Conservation (phyloP, 2,888 invertebrate species). For the Eutolmus rufibarbis region DNA sequence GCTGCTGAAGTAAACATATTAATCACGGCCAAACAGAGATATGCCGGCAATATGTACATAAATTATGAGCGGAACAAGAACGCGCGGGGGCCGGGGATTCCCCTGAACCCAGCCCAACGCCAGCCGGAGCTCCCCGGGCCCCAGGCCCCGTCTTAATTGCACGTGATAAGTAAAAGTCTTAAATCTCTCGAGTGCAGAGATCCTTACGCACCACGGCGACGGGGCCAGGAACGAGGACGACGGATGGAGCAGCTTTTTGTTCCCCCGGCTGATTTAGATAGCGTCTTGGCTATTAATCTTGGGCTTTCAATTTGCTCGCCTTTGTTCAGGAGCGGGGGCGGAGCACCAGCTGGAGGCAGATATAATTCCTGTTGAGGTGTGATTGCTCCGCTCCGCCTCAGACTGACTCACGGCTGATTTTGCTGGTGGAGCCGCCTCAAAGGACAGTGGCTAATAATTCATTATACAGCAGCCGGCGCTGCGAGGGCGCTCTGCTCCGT, state of each 20-base stretch:
- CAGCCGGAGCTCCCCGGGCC: not conserved
- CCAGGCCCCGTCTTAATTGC: conserved; percentile 13
- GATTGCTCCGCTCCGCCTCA: not conserved
- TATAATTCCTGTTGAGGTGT: conserved; percentile 12
- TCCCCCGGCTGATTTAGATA: conserved; percentile 30
- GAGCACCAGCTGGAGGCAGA: not conserved
- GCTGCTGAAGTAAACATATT: conserved; percentile 40
- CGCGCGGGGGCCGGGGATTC: not conserved
- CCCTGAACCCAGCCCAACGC: not conserved
- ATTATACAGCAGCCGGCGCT: not conserved
- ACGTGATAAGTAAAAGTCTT: conserved; percentile 37
- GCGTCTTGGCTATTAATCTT: conserved; percentile 35
- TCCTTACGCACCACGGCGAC: not conserved
- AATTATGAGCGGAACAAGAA: conserved; percentile 25
- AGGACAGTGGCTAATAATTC: not conserved
- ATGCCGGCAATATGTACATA: conserved; percentile 39
- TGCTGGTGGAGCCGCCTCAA: not conserved
- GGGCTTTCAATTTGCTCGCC: conserved; percentile 33
- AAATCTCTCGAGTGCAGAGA: conserved; percentile 32
- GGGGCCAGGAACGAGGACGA: not conserved
- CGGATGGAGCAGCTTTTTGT: conserved; percentile 8
- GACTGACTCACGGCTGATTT: not conserved
- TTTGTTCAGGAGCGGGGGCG: not conserved
- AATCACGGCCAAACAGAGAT: conserved; percentile 31
- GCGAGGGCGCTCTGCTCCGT: not conserved